A percentile compares a stretch with the other conserved stretches of the same genome.
Evolutionary conservation across 2,888 invertebrate genomes (phyloP).

Genomic region (Ephialtes manifestator): DNA sequence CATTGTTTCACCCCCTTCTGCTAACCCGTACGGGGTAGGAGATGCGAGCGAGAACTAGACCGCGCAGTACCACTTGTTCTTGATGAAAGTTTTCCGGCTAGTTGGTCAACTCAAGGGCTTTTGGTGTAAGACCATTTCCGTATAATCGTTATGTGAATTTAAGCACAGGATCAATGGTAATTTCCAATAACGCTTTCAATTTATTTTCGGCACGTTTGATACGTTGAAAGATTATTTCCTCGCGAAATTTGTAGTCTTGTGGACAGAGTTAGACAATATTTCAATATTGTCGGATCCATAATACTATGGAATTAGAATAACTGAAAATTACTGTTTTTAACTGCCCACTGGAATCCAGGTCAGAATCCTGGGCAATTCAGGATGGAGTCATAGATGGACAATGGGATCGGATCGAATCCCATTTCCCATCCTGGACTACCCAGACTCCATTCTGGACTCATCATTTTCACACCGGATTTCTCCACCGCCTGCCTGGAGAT

Average conservation of each 20-base stretch:
- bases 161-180: constrained; percentile 4
- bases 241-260: neutral
- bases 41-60: constrained; percentile 18
- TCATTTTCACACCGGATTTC: no score
- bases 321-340: no score
- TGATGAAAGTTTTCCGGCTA: constrained; percentile 58
- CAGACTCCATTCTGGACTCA: no score
- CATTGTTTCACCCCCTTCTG: constrained; percentile 56
- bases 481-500: no score
- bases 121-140: constrained; percentile 25
- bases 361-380: no score
- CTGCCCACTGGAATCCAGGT: no score
- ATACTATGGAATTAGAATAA: no score
- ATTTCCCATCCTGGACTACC: no score
- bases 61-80: constrained; percentile 37
- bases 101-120: constrained; percentile 36
- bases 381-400: no score
- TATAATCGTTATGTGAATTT: constrained; percentile 2
- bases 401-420: no score
- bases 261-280: neutral
- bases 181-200: neutral
- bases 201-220: neutral
- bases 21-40: neutral
- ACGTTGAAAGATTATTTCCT: neutral
- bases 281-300: no score